Evolutionary conservation across 2,888 invertebrate genomes (phyloP), one percentile per base, ranked within the genome.

Genomic region (Vesta saturnalis): DNA sequence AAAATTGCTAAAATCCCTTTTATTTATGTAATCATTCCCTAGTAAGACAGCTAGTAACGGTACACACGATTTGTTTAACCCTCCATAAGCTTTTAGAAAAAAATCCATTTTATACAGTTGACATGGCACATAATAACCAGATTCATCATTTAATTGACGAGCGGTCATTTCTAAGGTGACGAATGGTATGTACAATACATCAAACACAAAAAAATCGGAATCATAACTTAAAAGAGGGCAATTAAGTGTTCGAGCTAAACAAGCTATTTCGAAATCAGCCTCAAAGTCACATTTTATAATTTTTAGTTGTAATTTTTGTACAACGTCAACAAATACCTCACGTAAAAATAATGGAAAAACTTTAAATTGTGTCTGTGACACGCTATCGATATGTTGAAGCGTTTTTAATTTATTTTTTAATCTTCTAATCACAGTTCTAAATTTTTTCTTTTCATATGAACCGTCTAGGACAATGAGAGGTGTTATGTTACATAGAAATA

Each of bases 171-270:
- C 87, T 10, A 94, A 79, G 19, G 90, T 90, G 23, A 89, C 86
- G 72, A 94, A 89, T 0, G 95, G 94, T 72, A 98, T 92, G 75
- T 95, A 96, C 1, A 87, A 83, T 0, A 94, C 90, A 83, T 94
- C 92, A 83, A 92, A 95, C 72, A 98, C 91, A 78, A 91, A 96
- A 84, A 96, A 98, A 84, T 98, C 98, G 0, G 97, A 97, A 83
- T 98, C 98, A 75, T 92, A 94, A 78, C 96, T 96, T 1, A 98
- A 82, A 1, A 98, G 92, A 0, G 97, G 96, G 77, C 95, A 96
- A 43, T 91, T 86, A 1, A 95, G 85, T 64, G 89, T 86, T 72
- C 91, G 89, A 0, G 96, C 94, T 74, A 97, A 83, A 0, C 91
- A 90, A 0, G 96, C 96, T 62, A 96, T 90, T 78, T 95, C 93